These are phyloP conservation scores for Marmota flaviventris DNA, from an alignment of 2,113 vertebrate species.

Conservation along the genomic window DNA sequence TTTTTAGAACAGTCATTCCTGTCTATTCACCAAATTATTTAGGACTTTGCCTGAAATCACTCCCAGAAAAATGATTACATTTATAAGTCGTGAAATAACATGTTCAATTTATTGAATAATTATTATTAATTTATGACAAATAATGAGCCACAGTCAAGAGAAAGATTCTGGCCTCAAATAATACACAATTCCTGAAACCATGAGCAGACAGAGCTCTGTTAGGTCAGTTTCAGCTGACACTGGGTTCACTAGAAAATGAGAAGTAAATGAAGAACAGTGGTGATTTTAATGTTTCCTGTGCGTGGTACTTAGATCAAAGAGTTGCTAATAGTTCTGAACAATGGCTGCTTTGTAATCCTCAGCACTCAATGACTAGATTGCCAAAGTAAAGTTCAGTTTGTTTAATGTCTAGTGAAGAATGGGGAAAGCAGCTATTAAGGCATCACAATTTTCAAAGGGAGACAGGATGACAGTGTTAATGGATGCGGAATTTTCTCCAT, in stretches of 20 bases:
- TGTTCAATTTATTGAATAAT: constrained; percentile 17
- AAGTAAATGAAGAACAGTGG: background rate
- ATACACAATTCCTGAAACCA: background rate
- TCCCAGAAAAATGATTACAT: constrained; percentile 23
- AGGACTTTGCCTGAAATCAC: constrained; percentile 38
- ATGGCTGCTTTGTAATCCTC: constrained; percentile 33
- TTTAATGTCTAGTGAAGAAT: constrained; percentile 30
- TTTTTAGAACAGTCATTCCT: background rate
- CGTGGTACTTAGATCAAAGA: constrained; percentile 61
- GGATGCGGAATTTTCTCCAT: background rate
- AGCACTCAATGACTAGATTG: constrained; percentile 52
- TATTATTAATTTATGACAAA: constrained; percentile 63
- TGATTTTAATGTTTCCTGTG: background rate
- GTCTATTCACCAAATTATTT: constrained; percentile 35
- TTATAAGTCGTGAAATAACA: constrained; percentile 46
- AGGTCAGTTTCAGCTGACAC: background rate
- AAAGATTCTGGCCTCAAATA: constrained; percentile 12
- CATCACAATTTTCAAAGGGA: constrained; percentile 23
- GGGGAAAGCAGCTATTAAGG: constrained; percentile 26
- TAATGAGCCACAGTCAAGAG: constrained; percentile 20
- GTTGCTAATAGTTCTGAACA: constrained; percentile 59
- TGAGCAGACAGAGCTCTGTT: background rate
- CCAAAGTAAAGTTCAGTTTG: constrained; percentile 59
- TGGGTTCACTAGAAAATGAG: background rate
- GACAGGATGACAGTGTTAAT: background rate